Base-by-base conservation (phyloP, 53 echinoderm and acorn worm genomes). In the Crossaster papposus region DNA sequence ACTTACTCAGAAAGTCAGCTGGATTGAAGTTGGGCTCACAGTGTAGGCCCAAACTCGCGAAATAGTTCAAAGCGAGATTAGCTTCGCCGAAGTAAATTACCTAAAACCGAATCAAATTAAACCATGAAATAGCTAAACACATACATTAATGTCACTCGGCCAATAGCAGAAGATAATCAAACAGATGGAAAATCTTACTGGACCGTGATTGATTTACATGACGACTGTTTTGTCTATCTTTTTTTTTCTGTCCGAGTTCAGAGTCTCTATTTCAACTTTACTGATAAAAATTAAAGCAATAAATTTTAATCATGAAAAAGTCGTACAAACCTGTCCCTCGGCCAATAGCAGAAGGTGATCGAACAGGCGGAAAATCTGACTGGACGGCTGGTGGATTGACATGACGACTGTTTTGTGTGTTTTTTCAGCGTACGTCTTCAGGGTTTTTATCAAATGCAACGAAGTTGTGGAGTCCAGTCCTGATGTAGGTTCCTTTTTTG, bases 311-410 rank as follows among this genome's bases (percentile, higher is more conserved):
- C 9, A 68, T 54, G 4, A 81, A 23, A 32, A 15, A 23, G 23
- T 6, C 58, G 35, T 10, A 91, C 88, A 4, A 58, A 94, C 96
- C 94, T 94, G 86, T 18, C 96, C 96, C 32, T 92, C 94, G 22
- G 81, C 83, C 24, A 96, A 70, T 30, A 96, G 78, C 9, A 94
- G 51, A 14, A 94, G 88, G 3, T 89, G 72, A 83, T 96, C 93
- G 80, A 96, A 96, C 79, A 95, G 70, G 51, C 94, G 90, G 80
- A 94, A 96, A 15, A 94, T 91, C 23, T 91, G 91, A 90, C 96
- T 96, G 14, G 96, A 96, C 9, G 96, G 96, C 79, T 96, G 96
- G 74, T 96, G 96, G 51, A 96, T 94, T 24, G 96, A 93, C 68
- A 88, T 88, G 14, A 94, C 62, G 32, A 96, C 90, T 32, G 96